A percentile compares a stretch with the other conserved stretches of the same genome.
Evolutionary conservation across 35 echinoderm and acorn worm genomes (phyloP).

Genomic region (Lytechinus variegatus): DNA sequence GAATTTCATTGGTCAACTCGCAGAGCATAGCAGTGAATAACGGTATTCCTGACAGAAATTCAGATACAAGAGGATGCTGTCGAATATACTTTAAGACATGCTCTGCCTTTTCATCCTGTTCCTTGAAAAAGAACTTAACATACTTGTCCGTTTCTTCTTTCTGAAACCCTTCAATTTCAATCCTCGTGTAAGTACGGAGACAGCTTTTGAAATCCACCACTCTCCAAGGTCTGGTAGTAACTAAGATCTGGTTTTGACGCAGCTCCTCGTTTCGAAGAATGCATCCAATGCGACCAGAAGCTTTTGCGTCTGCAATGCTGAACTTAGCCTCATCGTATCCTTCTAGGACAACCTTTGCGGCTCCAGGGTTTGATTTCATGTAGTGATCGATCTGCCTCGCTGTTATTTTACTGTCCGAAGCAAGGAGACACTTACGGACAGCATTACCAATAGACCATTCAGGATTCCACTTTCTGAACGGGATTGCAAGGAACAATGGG

Average conservation of each 20-base stretch:
- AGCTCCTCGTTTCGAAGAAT: conserved; percentile 9
- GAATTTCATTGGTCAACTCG: conserved; percentile 4
- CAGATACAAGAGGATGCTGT: background rate
- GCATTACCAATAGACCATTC: conserved; percentile 42
- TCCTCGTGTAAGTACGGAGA: background rate
- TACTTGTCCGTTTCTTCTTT: conserved; percentile 26
- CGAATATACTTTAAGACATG: background rate
- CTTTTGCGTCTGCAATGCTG: background rate
- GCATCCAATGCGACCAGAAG: conserved; percentile 26
- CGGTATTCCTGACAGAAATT: background rate
- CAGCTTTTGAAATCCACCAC: conserved; percentile 43
- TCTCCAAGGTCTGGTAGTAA: conserved; percentile 50
- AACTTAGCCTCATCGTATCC: conserved; percentile 55
- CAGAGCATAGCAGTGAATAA: conserved; percentile 14
- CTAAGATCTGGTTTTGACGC: conserved; percentile 35
- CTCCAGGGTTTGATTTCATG: conserved; percentile 38
- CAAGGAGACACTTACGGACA: conserved; percentile 52
- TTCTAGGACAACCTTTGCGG: conserved; percentile 48
- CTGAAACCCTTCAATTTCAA: conserved; percentile 54
- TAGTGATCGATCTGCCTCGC: background rate
- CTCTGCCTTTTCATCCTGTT: conserved; percentile 1
- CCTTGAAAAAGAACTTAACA: conserved; percentile 45
- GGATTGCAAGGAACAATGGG: conserved; percentile 45
- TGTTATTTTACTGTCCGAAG: conserved; percentile 35
- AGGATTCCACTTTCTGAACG: conserved; percentile 25